phyloP scores from a whole-genome alignment of 2,888 invertebrate species.

The Macrostomum cliftonense region DNA sequence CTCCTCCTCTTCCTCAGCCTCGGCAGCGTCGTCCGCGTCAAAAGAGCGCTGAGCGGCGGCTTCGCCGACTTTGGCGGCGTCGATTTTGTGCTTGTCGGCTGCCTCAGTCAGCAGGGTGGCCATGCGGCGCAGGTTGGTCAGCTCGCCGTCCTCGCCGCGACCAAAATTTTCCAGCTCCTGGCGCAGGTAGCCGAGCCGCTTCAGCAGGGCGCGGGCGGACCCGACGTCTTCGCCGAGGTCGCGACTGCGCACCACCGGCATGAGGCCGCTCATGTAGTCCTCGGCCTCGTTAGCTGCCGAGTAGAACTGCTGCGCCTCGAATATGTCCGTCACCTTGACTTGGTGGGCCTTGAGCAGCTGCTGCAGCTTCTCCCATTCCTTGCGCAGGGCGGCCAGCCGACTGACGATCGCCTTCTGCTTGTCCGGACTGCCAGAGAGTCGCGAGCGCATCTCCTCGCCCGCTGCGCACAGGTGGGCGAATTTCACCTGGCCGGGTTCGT shows the following conservation, averaged over 20 bases:
- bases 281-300: constrained; percentile 93
- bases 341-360: constrained; percentile 40
- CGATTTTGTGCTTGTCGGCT: constrained; percentile 41
- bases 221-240: constrained; percentile 84
- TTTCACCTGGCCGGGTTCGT: no score
- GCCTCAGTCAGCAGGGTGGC: constrained; percentile 43
- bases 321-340: constrained; percentile 62
- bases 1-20: constrained; percentile 51
- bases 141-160: constrained; percentile 62
- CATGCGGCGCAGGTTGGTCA: constrained; percentile 57
- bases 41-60: constrained; percentile 21
- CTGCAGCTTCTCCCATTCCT: constrained; percentile 4
- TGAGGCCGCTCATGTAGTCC: constrained; percentile 87
- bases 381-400: constrained; percentile 3
- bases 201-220: constrained; percentile 61
- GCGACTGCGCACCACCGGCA: constrained; percentile 64
- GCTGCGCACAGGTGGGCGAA: constrained; percentile 45
- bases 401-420: constrained; percentile 1
- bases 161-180: constrained; percentile 67
- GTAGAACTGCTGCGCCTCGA: constrained; percentile 82
- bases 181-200: constrained; percentile 64
- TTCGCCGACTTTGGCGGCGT: constrained; percentile 7
- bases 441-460: background rate
- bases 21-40: constrained; percentile 25
- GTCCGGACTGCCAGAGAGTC: background rate